These are phyloP conservation scores for Apis florea DNA, from an alignment of 1,140 invertebrate genomes.

Conservation along the genomic window DNA sequence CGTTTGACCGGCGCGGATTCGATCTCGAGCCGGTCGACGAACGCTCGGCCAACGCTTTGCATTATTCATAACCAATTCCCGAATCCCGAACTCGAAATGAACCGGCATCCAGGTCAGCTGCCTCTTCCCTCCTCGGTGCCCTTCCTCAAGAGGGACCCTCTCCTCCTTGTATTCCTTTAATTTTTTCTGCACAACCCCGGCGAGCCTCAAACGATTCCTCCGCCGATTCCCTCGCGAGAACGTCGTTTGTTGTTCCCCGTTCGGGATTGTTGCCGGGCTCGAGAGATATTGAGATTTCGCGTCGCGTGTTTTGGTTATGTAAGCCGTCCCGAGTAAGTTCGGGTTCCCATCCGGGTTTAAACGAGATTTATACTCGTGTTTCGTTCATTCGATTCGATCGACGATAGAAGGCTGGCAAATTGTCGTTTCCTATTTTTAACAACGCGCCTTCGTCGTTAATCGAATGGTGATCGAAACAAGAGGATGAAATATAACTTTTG, in stretches of 20 bases:
- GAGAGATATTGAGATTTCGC: background rate
- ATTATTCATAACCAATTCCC: slow-evolving; percentile 72
- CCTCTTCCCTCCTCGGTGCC: slow-evolving; percentile 8
- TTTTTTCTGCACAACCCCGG: slow-evolving; percentile 41
- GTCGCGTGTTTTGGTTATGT: background rate
- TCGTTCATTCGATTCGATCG: too few relatives aligned
- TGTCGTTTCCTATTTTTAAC: too few relatives aligned
- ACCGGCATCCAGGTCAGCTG: slow-evolving; percentile 62
- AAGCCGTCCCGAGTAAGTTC: background rate
- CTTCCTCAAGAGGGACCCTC: background rate
- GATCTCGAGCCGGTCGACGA: slow-evolving; percentile 62
- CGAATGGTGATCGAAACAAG: too few relatives aligned
- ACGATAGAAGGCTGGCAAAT: too few relatives aligned
- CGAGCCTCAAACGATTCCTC: slow-evolving; percentile 17
- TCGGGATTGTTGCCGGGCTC: too few relatives aligned
- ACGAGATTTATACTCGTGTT: too few relatives aligned
- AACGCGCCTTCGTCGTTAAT: too few relatives aligned
- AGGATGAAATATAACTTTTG: too few relatives aligned
- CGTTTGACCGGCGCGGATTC: slow-evolving; percentile 66
- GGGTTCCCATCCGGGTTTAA: background rate
- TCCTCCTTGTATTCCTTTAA: slow-evolving; percentile 52
- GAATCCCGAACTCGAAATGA: slow-evolving; percentile 68
- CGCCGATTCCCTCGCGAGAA: background rate
- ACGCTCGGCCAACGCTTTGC: slow-evolving; percentile 59
- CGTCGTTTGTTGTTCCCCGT: background rate